phyloP scores from a whole-genome alignment of 2,888 invertebrate genomes.

The Dicycla oo region DNA sequence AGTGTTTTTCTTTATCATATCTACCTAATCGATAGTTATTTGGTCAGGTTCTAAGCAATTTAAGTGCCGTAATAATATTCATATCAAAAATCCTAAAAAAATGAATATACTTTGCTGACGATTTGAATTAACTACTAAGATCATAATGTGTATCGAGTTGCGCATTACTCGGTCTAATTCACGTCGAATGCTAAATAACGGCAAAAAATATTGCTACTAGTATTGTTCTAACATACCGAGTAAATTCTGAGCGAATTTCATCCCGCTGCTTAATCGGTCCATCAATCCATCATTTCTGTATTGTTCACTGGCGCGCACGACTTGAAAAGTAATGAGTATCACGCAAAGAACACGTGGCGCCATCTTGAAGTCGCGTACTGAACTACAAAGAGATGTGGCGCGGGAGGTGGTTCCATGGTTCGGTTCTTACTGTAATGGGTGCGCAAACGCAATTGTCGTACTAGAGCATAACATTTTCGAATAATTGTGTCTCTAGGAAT shows the following conservation, averaged over 20 bases:
- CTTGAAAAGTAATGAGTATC: conserved; percentile 70
- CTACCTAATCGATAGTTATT: neutral
- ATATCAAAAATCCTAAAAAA: neutral
- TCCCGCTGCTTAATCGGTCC: conserved; percentile 81
- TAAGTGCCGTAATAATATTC: neutral
- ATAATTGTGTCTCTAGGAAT: conserved; percentile 68
- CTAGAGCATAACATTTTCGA: conserved; percentile 79
- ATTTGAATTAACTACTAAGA: conserved; percentile 6
- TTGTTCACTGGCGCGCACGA: conserved; percentile 71
- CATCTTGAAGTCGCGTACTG: conserved; percentile 78
- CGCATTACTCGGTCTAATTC: conserved; percentile 32
- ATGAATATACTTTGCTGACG: neutral
- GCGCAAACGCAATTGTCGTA: conserved; percentile 78
- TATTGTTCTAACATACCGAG: conserved; percentile 77
- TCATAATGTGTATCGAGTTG: conserved; percentile 33
- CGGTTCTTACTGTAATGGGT: conserved; percentile 79
- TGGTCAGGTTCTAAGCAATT: neutral
- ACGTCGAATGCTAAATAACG: conserved; percentile 19
- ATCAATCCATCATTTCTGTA: conserved; percentile 79
- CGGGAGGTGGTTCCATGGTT: conserved; percentile 72
- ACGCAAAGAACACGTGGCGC: conserved; percentile 76
- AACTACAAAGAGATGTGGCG: conserved; percentile 74
- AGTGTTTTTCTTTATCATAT: neutral
- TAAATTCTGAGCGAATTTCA: conserved; percentile 85
- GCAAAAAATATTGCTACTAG: conserved; percentile 11